Evolutionary conservation across 2,888 invertebrate species (phyloP).

Genomic region (Ditula angustiorana): DNA sequence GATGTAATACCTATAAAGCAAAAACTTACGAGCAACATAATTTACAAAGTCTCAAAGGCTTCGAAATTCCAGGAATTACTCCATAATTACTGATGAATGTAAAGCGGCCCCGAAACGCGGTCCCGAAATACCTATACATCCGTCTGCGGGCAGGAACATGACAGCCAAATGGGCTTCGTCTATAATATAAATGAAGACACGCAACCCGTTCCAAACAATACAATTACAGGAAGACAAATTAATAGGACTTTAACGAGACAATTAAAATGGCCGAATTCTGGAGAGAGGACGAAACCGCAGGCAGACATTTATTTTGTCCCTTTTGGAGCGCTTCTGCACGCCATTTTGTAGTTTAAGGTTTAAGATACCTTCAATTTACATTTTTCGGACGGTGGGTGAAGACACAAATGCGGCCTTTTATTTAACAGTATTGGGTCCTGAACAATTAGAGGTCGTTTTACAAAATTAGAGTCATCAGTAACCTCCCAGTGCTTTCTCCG

Average conservation of each 20-base stretch:
- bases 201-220: constrained; percentile 37
- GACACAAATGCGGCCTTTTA: constrained; percentile 16
- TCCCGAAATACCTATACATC: constrained; percentile 24
- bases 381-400: constrained; percentile 23
- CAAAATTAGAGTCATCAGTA: too few relatives aligned
- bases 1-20: not conserved
- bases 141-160: constrained; percentile 13
- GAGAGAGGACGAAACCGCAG: constrained; percentile 57
- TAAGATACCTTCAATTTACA: constrained; percentile 44
- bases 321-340: constrained; percentile 49
- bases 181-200: constrained; percentile 43
- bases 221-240: constrained; percentile 51
- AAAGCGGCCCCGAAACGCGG: not conserved
- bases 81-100: constrained; percentile 20
- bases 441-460: constrained; percentile 41
- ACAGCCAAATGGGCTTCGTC: constrained; percentile 31
- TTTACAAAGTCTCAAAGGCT: constrained; percentile 14
- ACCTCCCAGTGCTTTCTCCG: too few relatives aligned
- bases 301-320: constrained; percentile 55
- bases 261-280: constrained; percentile 63
- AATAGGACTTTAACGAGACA: constrained; percentile 64
- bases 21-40: constrained; percentile 3
- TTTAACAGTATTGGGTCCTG: constrained; percentile 59
- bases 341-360: constrained; percentile 58
- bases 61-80: constrained; percentile 16